Conservation (phyloP, 2,113 vertebrate species). For the Pygoscelis adeliae region DNA sequence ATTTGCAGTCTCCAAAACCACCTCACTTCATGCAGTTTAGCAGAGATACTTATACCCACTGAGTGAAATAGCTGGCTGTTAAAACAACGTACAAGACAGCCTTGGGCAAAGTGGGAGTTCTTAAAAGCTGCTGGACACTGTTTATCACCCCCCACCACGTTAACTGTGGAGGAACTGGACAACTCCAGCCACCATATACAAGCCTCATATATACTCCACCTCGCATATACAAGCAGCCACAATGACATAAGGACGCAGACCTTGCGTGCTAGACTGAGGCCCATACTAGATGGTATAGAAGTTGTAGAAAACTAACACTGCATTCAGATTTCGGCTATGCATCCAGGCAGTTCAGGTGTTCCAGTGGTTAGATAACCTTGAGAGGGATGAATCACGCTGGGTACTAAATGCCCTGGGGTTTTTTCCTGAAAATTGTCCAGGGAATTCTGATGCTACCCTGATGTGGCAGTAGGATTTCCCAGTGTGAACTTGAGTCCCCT, state of each 20-base stretch:
- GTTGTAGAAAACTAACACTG: neutral
- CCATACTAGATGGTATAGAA: no score
- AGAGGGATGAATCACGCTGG: neutral
- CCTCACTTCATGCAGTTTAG: neutral
- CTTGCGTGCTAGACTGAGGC: neutral
- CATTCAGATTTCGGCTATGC: neutral
- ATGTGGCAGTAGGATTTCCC: neutral
- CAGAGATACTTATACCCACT: neutral
- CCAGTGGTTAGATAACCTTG: neutral
- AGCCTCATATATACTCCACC: neutral
- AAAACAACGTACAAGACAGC: neutral
- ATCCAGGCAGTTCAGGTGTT: neutral
- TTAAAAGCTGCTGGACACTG: neutral
- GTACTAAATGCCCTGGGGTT: neutral
- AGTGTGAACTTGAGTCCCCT: neutral
- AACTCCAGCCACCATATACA: neutral
- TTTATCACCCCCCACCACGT: neutral
- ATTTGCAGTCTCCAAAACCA: neutral
- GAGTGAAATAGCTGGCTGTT: neutral
- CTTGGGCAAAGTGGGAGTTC: neutral
- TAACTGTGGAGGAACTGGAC: neutral
- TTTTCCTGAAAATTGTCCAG: neutral
- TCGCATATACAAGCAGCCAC: rapidly evolving
- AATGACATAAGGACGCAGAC: rapidly evolving
- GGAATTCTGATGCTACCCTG: neutral